Conservation (phyloP, 2,888 invertebrate genomes). For the Dysmachus trigonus region DNA sequence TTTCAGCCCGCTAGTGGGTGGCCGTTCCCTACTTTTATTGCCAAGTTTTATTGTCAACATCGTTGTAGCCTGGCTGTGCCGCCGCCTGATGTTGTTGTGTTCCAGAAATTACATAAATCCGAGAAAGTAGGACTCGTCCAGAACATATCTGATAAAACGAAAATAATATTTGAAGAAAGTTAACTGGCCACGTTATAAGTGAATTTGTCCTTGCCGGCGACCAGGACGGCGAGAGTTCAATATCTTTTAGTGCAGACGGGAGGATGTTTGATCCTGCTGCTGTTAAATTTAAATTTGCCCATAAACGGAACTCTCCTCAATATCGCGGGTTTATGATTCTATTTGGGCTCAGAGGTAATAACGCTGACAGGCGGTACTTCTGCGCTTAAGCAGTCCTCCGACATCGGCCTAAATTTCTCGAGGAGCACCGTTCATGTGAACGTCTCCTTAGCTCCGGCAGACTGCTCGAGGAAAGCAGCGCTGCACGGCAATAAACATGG, state of each 20-base stretch:
- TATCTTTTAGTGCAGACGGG: neutral
- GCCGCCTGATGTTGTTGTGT: neutral
- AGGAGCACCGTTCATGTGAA: neutral
- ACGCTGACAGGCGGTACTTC: neutral
- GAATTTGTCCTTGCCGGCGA: neutral
- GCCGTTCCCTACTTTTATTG: slow-evolving; percentile 4
- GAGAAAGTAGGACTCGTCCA: neutral
- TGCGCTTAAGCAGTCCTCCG: neutral
- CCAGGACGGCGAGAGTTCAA: neutral
- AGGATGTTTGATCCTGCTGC: neutral
- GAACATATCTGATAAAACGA: neutral
- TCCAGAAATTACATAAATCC: neutral
- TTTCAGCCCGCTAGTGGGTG: neutral
- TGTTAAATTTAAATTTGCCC: neutral
- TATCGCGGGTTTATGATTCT: neutral
- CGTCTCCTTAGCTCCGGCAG: neutral
- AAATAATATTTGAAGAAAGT: slow-evolving; percentile 17
- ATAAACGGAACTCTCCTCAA: neutral
- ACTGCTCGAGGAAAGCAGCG: neutral
- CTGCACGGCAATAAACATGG: neutral
- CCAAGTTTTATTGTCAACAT: slow-evolving; percentile 25
- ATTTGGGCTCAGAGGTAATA: neutral
- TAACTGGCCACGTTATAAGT: neutral
- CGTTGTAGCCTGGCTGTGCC: neutral
- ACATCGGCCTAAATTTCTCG: neutral